These are phyloP conservation scores for Centropus unirufus DNA, from an alignment of 2,113 vertebrate genomes.

Conservation along the genomic window DNA sequence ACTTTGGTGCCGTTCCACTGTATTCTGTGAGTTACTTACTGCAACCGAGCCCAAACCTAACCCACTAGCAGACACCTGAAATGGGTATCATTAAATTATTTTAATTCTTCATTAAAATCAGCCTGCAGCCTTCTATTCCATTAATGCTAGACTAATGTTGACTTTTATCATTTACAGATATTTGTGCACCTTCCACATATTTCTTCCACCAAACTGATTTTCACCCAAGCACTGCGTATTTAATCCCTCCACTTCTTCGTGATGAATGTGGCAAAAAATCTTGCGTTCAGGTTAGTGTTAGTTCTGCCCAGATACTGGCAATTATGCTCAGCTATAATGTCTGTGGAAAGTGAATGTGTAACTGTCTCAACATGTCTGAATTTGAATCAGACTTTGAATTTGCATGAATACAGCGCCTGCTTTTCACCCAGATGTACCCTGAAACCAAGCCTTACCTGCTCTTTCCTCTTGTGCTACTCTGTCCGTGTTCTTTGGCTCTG, in stretches of 20 bases:
- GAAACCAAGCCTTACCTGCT: neutral
- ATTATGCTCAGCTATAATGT: neutral
- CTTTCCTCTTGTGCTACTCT: neutral
- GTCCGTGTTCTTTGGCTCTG: neutral
- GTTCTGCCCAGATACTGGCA: neutral
- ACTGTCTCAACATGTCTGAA: conserved; percentile 13
- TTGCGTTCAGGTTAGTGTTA: neutral
- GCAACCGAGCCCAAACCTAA: neutral
- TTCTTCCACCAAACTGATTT: neutral
- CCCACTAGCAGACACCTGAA: neutral
- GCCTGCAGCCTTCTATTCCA: neutral
- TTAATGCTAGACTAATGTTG: neutral
- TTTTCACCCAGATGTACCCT: neutral
- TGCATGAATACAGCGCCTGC: neutral
- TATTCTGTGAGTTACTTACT: neutral
- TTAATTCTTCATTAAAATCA: conserved; percentile 3
- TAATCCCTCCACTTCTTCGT: neutral
- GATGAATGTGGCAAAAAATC: conserved; percentile 2
- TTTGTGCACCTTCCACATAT: neutral
- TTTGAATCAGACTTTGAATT: conserved; percentile 11
- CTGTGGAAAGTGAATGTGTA: neutral
- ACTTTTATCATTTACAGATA: neutral
- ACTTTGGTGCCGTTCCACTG: neutral
- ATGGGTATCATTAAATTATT: neutral
- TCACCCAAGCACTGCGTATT: conserved; percentile 12